Evolutionary conservation across 23 tunicate genomes (phyloP).

Genomic region (Ciona savignyi): DNA sequence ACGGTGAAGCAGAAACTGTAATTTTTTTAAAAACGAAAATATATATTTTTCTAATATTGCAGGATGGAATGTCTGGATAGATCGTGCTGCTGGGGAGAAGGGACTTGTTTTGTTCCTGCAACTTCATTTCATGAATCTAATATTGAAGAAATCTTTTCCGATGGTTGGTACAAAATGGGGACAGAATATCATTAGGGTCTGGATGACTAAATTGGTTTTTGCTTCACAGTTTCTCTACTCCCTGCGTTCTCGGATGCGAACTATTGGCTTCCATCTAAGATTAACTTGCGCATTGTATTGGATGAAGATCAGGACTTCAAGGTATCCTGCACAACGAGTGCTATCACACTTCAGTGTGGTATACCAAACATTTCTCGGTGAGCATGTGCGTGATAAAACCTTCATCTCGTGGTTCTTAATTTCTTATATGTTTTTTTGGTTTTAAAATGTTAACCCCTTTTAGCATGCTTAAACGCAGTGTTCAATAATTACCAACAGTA

Average conservation of each 20-base stretch:
- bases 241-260: neutral
- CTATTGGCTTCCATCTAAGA: neutral
- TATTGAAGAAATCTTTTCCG: neutral
- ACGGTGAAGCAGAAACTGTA: no score
- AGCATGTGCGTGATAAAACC: no score
- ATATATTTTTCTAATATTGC: neutral
- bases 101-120: neutral
- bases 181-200: neutral
- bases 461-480: no score
- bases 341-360: neutral
- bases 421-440: no score
- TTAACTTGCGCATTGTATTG: neutral
- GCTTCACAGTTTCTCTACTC: neutral
- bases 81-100: conserved; percentile 9
- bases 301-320: neutral
- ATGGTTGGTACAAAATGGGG: neutral
- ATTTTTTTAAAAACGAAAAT: no score
- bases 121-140: neutral
- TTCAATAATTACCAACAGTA: no score
- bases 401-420: no score
- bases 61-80: conserved; percentile 2
- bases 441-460: no score
- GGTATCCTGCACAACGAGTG: neutral
- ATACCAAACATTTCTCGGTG: neutral
- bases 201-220: neutral